Evolutionary conservation across 2,888 invertebrate genomes (phyloP).

Genomic region (Acronicta alni): DNA sequence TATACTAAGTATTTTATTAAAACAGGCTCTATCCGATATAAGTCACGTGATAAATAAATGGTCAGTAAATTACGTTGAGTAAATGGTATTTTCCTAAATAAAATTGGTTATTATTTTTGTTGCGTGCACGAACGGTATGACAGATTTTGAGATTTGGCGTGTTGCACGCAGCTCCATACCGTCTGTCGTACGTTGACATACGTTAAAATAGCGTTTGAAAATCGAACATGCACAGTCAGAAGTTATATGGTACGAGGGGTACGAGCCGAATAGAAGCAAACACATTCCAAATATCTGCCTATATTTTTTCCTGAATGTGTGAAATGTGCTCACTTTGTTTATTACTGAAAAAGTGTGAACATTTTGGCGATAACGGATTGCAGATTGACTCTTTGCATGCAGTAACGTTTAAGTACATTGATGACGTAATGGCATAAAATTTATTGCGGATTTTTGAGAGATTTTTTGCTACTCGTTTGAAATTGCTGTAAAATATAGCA

Average conservation of each 20-base stretch:
- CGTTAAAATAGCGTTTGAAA: conserved; percentile 59
- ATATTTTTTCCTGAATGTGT: conserved; percentile 24
- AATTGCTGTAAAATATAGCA: conserved; percentile 29
- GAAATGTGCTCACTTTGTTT: conserved; percentile 41
- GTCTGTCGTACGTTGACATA: conserved; percentile 61
- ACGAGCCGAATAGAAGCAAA: conserved; percentile 36
- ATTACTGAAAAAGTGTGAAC: conserved; percentile 38
- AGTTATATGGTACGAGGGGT: conserved; percentile 48
- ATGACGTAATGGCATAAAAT: conserved; percentile 32
- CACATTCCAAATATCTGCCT: conserved; percentile 25
- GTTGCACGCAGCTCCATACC: conserved; percentile 76
- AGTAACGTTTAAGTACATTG: conserved; percentile 31
- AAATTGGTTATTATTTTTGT: conserved; percentile 70
- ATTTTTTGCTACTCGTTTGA: conserved; percentile 4
- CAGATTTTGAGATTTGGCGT: conserved; percentile 76
- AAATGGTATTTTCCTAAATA: conserved; percentile 55
- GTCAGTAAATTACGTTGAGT: conserved; percentile 44
- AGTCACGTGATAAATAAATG: conserved; percentile 39
- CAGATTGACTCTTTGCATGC: conserved; percentile 36
- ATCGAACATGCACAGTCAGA: conserved; percentile 55
- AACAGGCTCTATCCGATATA: conserved; percentile 28
- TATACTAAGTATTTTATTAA: conserved; percentile 19
- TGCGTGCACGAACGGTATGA: conserved; percentile 67
- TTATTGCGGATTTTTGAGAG: conserved; percentile 20
- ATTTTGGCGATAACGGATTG: conserved; percentile 39